Percentiles rank a stretch among this genome's conserved stretches.
These are phyloP conservation scores for Crenuchus spilurus DNA, from an alignment of 2,797 vertebrate species.

Conservation along the genomic window DNA sequence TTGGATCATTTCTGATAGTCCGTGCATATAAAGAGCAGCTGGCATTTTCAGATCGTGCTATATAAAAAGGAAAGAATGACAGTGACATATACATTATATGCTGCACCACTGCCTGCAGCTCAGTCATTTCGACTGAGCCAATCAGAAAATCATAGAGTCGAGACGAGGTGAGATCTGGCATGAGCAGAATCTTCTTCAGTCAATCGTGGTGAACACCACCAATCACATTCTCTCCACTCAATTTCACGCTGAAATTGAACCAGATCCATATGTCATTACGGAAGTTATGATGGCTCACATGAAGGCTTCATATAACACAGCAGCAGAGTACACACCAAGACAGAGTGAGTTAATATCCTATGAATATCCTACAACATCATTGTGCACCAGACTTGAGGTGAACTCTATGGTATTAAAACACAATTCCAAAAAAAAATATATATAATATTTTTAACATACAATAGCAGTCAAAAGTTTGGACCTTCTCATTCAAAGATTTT, in stretches of 20 bases:
- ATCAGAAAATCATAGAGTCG: constrained; percentile 6
- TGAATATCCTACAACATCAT: background rate
- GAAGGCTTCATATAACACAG: background rate
- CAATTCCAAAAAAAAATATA: too few species aligned
- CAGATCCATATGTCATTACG: constrained; percentile 23
- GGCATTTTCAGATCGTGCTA: too few species aligned
- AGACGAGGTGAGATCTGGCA: constrained; percentile 10
- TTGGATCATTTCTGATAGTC: too few species aligned
- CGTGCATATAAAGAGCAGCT: too few species aligned
- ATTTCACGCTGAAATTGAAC: constrained; percentile 12
- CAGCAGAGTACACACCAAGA: background rate
- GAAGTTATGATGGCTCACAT: background rate
- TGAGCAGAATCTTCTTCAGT: constrained; percentile 11
- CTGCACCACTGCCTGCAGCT: constrained; percentile 3
- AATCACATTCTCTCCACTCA: constrained; percentile 31
- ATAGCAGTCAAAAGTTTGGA: too few species aligned
- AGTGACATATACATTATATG: background rate
- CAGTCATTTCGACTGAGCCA: constrained; percentile 7
- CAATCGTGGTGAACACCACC: background rate
- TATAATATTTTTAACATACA: background rate
- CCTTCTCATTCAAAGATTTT: too few species aligned
- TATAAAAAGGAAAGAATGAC: too few species aligned
- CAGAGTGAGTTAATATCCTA: background rate
- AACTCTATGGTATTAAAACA: background rate
- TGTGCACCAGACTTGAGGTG: background rate